Percentiles rank a stretch among this genome's conserved stretches.
These are phyloP conservation scores for Acrocyrtus sp. DNA, from an alignment of 2,888 invertebrate genomes.

Conservation along the genomic window DNA sequence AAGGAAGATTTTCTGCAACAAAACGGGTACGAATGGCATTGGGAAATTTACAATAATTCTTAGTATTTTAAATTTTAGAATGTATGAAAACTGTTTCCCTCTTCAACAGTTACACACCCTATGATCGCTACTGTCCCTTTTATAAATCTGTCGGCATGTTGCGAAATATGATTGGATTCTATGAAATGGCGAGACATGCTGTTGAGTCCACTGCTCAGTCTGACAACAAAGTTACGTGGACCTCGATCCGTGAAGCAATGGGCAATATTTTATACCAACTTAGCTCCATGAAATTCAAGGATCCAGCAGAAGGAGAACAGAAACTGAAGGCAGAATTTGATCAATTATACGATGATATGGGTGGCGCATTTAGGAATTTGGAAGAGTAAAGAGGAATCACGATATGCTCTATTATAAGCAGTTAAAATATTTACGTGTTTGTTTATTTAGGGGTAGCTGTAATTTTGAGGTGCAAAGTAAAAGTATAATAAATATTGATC, in stretches of 20 bases:
- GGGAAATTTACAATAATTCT: neutral
- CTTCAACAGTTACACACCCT: conserved; percentile 76
- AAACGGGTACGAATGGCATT: conserved; percentile 77
- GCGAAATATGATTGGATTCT: conserved; percentile 97
- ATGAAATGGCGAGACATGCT: conserved; percentile 97
- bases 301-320: conserved; percentile 97
- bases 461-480: too few relatives aligned
- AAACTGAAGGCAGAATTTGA: conserved; percentile 98
- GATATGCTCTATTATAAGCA: too few relatives aligned
- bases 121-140: conserved; percentile 99
- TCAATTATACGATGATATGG: conserved; percentile 96
- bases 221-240: conserved; percentile 99
- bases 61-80: conserved; percentile 1
- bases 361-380: conserved; percentile 96
- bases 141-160: conserved; percentile 99
- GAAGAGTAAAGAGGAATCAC: conserved; percentile 91
- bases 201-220: conserved; percentile 98
- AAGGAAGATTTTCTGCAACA: conserved; percentile 99
- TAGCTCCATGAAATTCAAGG: conserved; percentile 99
- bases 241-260: conserved; percentile 97
- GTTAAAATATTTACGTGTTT: too few relatives aligned
- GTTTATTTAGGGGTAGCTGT: too few relatives aligned
- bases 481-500: too few relatives aligned
- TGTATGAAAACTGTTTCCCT: neutral
- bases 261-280: conserved; percentile 95